Evolutionary conservation across 2,797 vertebrate genomes (phyloP).

Genomic region (Fistularia commersonii): DNA sequence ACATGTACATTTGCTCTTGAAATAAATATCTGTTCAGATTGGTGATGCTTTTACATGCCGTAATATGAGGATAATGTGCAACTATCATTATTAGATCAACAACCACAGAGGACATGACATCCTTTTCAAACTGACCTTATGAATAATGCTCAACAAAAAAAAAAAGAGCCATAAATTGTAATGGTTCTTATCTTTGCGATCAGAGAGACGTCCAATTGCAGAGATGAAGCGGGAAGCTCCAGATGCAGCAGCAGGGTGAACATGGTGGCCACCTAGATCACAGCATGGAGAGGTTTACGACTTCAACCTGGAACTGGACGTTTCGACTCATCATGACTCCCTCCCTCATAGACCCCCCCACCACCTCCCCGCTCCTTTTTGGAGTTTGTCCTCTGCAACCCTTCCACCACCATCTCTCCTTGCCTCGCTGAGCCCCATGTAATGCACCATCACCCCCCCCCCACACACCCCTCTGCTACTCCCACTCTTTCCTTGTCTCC

Average conservation of each 20-base stretch:
- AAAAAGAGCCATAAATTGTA: slow-evolving; percentile 53
- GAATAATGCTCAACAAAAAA: slow-evolving; percentile 43
- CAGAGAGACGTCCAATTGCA: slow-evolving; percentile 47
- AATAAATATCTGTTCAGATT: slow-evolving; percentile 23
- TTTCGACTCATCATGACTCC: slow-evolving; percentile 64
- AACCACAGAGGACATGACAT: slow-evolving; percentile 15
- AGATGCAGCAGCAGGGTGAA: slow-evolving; percentile 50
- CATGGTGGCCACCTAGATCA: slow-evolving; percentile 73
- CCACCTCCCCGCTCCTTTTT: slow-evolving; percentile 26
- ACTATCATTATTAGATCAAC: slow-evolving; percentile 15
- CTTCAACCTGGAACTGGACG: slow-evolving; percentile 69
- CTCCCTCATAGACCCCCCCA: slow-evolving; percentile 53
- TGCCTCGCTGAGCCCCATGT: slow-evolving; percentile 25
- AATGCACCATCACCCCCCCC: slow-evolving; percentile 47
- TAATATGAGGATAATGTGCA: slow-evolving; percentile 12
- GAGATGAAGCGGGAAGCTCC: slow-evolving; percentile 36
- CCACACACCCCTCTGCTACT: slow-evolving; percentile 32
- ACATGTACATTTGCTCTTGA: slow-evolving; percentile 20
- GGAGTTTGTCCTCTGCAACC: slow-evolving; percentile 35
- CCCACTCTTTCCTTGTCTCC: slow-evolving; percentile 64
- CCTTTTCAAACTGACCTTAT: slow-evolving; percentile 27
- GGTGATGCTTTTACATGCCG: slow-evolving; percentile 14
- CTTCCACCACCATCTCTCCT: slow-evolving; percentile 11
- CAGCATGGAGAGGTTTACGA: slow-evolving; percentile 74
- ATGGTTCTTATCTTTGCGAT: slow-evolving; percentile 60